Evolutionary conservation across 2,888 invertebrate genomes (phyloP).

Genomic region (Philopedon plagiatum): DNA sequence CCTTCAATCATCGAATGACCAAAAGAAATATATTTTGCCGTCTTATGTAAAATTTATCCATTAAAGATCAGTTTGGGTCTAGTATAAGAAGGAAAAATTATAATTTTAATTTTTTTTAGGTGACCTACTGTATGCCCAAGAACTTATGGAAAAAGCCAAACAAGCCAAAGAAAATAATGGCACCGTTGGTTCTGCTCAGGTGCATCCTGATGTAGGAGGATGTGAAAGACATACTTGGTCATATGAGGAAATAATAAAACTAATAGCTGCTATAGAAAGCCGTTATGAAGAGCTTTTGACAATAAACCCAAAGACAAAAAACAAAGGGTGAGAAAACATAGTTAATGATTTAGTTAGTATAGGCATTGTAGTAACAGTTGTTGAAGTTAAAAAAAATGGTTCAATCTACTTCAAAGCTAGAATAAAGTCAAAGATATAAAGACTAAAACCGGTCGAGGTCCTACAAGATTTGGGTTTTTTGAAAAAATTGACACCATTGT

Average conservation of each 20-base stretch:
- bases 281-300: neutral
- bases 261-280: neutral
- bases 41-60: no score
- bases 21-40: no score
- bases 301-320: neutral
- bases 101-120: neutral
- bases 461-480: neutral
- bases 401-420: neutral
- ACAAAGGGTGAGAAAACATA: neutral
- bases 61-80: no score
- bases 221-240: neutral
- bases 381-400: neutral
- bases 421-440: neutral
- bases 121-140: neutral
- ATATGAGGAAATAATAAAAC: neutral
- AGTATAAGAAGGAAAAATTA: no score
- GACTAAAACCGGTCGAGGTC: neutral
- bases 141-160: neutral
- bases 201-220: no score
- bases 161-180: neutral
- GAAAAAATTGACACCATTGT: neutral
- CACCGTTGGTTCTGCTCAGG: neutral
- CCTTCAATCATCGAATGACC: no score
- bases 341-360: neutral
- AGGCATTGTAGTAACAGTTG: neutral